A percentile compares a stretch with the other conserved stretches of the same genome.
Evolutionary conservation across 2,113 vertebrate genomes (phyloP).

Genomic region (Mohoua ochrocephala): DNA sequence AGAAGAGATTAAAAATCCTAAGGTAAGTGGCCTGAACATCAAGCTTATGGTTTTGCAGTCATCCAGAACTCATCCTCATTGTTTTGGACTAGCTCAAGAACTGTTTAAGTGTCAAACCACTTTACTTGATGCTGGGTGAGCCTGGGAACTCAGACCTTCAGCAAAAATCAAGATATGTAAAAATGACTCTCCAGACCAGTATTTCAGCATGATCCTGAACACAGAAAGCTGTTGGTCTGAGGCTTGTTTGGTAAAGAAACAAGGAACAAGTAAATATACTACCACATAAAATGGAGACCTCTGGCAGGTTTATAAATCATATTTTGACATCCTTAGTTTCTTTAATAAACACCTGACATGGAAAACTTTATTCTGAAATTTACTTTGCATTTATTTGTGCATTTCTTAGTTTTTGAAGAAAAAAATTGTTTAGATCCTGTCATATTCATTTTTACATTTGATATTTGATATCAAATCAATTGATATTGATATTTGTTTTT

Average conservation of each 20-base stretch:
- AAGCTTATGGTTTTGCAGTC: neutral
- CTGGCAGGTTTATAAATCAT: neutral
- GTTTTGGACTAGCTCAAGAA: neutral
- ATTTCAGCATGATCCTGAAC: neutral
- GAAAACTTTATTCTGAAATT: neutral
- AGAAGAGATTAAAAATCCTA: neutral
- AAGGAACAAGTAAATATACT: neutral
- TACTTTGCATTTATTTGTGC: neutral
- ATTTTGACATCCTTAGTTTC: neutral
- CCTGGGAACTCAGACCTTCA: neutral
- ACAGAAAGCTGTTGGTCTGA: neutral
- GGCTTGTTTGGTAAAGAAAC: neutral
- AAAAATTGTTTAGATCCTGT: neutral
- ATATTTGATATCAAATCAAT: constrained; percentile 1
- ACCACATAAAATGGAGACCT: neutral
- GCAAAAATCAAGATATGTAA: neutral
- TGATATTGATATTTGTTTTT: neutral
- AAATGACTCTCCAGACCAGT: neutral
- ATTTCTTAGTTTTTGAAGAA: neutral
- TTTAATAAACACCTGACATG: neutral
- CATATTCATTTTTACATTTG: neutral
- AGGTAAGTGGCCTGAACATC: neutral
- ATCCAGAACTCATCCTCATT: neutral
- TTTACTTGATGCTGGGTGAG: neutral
- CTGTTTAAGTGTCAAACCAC: neutral